Evolutionary conservation across 2,888 invertebrate species (phyloP).

Genomic region (Orthonychiurus folsomi): DNA sequence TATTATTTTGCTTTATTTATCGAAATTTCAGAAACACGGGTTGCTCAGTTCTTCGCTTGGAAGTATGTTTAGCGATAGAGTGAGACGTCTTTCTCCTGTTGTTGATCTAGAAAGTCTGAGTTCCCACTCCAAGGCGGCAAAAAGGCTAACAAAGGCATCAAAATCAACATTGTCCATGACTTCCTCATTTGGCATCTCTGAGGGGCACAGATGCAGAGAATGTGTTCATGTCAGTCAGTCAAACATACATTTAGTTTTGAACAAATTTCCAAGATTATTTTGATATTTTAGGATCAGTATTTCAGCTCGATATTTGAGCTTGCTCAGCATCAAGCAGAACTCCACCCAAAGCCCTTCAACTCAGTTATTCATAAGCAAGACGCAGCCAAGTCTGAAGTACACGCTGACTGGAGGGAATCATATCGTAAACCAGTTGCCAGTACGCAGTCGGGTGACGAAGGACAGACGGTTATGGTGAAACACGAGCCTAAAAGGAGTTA

Average conservation of each 20-base stretch:
- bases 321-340: conserved; percentile 26
- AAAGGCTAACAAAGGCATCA: background rate
- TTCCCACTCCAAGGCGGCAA: background rate
- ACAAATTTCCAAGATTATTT: background rate
- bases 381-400: conserved; percentile 10
- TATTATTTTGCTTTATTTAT: no score
- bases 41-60: conserved; percentile 10
- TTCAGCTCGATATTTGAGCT: conserved; percentile 28
- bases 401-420: background rate
- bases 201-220: background rate
- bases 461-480: conserved; percentile 14
- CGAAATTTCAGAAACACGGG: background rate
- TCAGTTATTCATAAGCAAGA: conserved; percentile 2
- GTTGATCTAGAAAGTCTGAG: conserved; percentile 9
- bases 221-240: background rate
- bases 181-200: background rate
- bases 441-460: background rate
- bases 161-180: background rate
- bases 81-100: conserved; percentile 13
- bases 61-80: conserved; percentile 17
- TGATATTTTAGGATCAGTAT: conserved; percentile 3
- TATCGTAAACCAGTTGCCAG: background rate
- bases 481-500: conserved; percentile 16
- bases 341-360: conserved; percentile 16
- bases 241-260: background rate